Evolutionary conservation across 1,140 invertebrate species (phyloP).

Genomic region (Ruditapes philippinarum): DNA sequence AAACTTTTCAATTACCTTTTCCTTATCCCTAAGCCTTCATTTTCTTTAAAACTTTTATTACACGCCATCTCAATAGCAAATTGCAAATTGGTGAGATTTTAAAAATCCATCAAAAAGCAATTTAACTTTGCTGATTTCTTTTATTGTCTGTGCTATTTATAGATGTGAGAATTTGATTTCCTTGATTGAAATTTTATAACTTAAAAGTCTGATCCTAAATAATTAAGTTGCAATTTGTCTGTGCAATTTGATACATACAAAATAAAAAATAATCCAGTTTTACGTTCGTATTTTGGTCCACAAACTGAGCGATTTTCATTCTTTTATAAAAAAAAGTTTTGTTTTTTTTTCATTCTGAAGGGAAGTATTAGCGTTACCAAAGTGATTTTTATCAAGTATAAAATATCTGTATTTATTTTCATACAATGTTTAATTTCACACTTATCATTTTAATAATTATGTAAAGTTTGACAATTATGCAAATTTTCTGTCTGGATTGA

Average conservation of each 20-base stretch:
- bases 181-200: neutral
- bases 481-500: too few species aligned
- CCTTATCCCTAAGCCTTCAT: neutral
- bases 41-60: neutral
- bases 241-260: neutral
- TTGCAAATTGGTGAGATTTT: neutral
- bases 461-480: too few species aligned
- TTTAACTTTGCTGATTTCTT: neutral
- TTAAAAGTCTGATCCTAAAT: neutral
- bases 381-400: too few species aligned
- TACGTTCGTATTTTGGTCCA: too few species aligned
- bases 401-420: too few species aligned
- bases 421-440: too few species aligned
- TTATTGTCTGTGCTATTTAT: neutral
- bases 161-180: conserved; percentile 17
- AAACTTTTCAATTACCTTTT: neutral
- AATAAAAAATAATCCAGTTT: too few species aligned
- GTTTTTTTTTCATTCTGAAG: too few species aligned
- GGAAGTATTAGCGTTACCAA: too few species aligned
- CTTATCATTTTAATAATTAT: too few species aligned
- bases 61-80: neutral
- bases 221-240: neutral
- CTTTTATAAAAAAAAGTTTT: too few species aligned
- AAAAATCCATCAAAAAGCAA: neutral
- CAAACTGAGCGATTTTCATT: too few species aligned